Percentiles rank a stretch among this genome's conserved stretches.
These are phyloP conservation scores for Acromyrmex charruanus DNA, from an alignment of 1,140 invertebrate species.

Conservation along the genomic window DNA sequence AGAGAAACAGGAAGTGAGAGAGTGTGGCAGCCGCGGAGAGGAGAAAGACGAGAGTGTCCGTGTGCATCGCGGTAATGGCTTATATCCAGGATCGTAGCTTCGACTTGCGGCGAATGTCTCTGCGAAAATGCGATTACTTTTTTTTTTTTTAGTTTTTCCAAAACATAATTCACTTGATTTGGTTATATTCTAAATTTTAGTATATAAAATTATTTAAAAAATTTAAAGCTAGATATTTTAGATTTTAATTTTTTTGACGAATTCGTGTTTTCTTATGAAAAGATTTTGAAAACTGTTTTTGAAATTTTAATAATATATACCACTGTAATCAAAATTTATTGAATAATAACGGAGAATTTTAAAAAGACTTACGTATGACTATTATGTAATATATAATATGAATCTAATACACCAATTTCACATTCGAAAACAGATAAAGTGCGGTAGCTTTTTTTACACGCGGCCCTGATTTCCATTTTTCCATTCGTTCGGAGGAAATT, in stretches of 20 bases:
- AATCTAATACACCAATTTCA: slow-evolving; percentile 8
- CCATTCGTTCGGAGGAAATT: slow-evolving; percentile 37
- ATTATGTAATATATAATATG: neutral
- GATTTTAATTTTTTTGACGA: neutral
- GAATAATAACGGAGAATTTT: neutral
- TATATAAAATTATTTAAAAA: no score
- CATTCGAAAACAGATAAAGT: neutral
- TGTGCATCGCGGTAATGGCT: slow-evolving; percentile 83
- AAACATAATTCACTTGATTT: neutral
- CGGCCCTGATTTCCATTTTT: slow-evolving; percentile 38
- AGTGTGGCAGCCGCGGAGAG: slow-evolving; percentile 57
- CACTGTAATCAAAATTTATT: neutral
- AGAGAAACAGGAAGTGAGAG: slow-evolving; percentile 69
- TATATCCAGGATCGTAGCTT: slow-evolving; percentile 80
- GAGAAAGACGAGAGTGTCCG: slow-evolving; percentile 74
- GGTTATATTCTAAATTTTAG: neutral
- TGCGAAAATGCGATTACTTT: neutral
- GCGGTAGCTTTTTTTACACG: slow-evolving; percentile 32
- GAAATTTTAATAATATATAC: neutral
- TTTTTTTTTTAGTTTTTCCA: neutral
- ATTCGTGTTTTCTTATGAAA: neutral
- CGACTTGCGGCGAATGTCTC: slow-evolving; percentile 42
- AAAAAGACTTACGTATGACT: no score
- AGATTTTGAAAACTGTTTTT: neutral
- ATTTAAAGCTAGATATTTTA: neutral